Conservation (phyloP, 2,113 vertebrate species). For the Ptyas mucosa region DNA sequence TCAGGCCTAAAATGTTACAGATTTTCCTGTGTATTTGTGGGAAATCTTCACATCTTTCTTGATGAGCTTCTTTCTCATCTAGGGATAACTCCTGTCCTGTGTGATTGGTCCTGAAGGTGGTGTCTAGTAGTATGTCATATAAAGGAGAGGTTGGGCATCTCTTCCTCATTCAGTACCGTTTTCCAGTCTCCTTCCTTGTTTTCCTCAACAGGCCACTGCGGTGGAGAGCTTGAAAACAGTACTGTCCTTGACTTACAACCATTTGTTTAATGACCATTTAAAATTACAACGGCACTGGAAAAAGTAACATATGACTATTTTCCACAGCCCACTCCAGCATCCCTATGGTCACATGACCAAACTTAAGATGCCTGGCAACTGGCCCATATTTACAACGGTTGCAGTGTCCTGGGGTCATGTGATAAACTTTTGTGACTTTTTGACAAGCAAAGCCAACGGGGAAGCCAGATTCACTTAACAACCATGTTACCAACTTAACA, state of each 20-base stretch:
- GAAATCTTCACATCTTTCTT: background rate
- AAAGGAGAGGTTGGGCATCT: background rate
- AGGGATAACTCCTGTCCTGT: background rate
- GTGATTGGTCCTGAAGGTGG: background rate
- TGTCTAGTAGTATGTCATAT: background rate
- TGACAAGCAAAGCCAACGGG: too few relatives aligned
- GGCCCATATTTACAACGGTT: too few relatives aligned
- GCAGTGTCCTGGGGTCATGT: too few relatives aligned
- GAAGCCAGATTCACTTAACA: too few relatives aligned
- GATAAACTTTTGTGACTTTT: too few relatives aligned
- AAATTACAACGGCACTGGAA: too few relatives aligned
- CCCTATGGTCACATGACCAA: too few relatives aligned
- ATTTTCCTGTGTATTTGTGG: background rate
- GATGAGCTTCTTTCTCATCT: background rate
- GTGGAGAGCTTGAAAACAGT: background rate
- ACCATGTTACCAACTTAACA: too few relatives aligned
- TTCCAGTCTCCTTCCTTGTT: background rate
- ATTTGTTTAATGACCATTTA: background rate
- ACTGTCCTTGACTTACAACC: background rate
- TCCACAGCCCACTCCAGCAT: too few relatives aligned
- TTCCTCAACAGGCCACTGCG: background rate
- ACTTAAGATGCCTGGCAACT: too few relatives aligned
- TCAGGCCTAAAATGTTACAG: background rate
- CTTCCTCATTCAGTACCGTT: background rate
- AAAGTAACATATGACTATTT: too few relatives aligned